Evolutionary conservation across 2,888 invertebrate genomes (phyloP), one percentile per base, ranked within the genome.

Genomic region (Carabus problematicus): DNA sequence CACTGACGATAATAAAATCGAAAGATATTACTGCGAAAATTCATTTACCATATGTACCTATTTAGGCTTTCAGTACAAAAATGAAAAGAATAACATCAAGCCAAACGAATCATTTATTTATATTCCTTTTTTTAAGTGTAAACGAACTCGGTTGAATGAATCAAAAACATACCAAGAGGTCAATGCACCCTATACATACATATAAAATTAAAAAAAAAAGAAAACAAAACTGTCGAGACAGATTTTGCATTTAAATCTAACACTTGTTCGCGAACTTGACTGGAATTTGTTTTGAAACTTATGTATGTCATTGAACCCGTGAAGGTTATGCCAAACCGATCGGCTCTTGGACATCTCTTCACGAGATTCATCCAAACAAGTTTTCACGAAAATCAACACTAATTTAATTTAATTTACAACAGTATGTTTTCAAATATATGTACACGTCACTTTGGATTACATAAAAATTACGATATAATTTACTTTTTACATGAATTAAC

Each of bases 251-350:
- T 56, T 56, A 56, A 56, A 39, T 19, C 49, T 62, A 62, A 47
- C 29, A 40, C 49, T 19, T 40, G 18, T 49, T 62, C 43, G 62
- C 49, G 62, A 62, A 45, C 40, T 62, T 62, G 49, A 62, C 45
- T 62, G 62, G 62, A 62, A 62, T 62, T 39, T 49, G 62, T 56
- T 56, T 56, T 29, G 19, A 56, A 56, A 56, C 19, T 56, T 42
- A 62, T 62, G 62, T 62, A 49, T 62, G 62, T 62, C 62, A 39
- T 39, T 62, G 62, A 62, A 45, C 62, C 29, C 42, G 14, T 60
- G 60, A 62, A 62, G 62, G 62, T 62, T 49, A 62, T 29, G 8
- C 19, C 19, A 42, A 39, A 19, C 52, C 18, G 29, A 39, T 12
- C 29, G 29, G 49, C 12, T 11, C 58, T 11, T 19, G 12, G 29